A percentile compares a stretch with the other conserved stretches of the same genome.
Evolutionary conservation across 1,140 invertebrate species (phyloP).

Genomic region (Mactra quadrangularis): DNA sequence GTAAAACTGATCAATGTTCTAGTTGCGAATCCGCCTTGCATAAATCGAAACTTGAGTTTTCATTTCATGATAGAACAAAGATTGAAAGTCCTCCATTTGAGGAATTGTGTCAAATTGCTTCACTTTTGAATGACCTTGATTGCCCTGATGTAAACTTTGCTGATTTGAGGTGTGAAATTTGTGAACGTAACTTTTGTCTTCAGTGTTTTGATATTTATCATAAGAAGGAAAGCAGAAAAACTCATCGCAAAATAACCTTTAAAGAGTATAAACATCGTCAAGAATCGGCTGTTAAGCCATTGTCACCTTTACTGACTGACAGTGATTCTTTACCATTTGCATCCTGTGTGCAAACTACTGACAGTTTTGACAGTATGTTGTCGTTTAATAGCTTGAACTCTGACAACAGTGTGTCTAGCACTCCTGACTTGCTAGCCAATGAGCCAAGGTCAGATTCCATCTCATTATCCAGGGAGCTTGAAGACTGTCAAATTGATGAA

Average conservation of each 20-base stretch:
- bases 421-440: slow-evolving; percentile 70
- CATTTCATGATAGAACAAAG: slow-evolving; percentile 78
- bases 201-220: slow-evolving; percentile 80
- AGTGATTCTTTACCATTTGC: slow-evolving; percentile 77
- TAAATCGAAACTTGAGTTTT: slow-evolving; percentile 76
- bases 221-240: slow-evolving; percentile 66
- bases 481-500: slow-evolving; percentile 65
- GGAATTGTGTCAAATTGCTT: slow-evolving; percentile 78
- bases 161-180: slow-evolving; percentile 81
- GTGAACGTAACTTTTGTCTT: slow-evolving; percentile 81
- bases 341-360: slow-evolving; percentile 74
- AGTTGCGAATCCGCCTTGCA: slow-evolving; percentile 82
- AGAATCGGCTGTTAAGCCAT: slow-evolving; percentile 65
- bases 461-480: slow-evolving; percentile 61
- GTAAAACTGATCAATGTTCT: slow-evolving; percentile 81
- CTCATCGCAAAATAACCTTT: slow-evolving; percentile 71
- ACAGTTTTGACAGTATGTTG: slow-evolving; percentile 62
- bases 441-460: slow-evolving; percentile 55
- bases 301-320: slow-evolving; percentile 69
- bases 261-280: slow-evolving; percentile 68
- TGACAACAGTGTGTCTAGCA: slow-evolving; percentile 71
- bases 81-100: slow-evolving; percentile 72
- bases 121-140: slow-evolving; percentile 49
- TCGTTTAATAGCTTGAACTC: slow-evolving; percentile 71
- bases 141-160: slow-evolving; percentile 82